phyloP scores from a whole-genome alignment of 1,140 invertebrate species.

The Lasioglossum albipes region DNA sequence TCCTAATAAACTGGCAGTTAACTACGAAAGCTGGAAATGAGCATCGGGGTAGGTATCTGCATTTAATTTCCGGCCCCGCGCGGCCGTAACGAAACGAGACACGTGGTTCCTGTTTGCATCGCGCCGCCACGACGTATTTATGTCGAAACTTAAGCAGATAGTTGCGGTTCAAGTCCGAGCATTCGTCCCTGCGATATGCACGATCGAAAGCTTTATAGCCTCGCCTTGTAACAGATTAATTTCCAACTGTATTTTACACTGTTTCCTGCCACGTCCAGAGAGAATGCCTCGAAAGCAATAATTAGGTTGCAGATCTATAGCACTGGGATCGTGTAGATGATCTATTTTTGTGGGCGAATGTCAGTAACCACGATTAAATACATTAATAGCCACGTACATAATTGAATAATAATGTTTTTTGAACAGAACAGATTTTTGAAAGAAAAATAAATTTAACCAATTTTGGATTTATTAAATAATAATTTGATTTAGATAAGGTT shows the following conservation, averaged over 20 bases:
- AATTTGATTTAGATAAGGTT: too few species aligned
- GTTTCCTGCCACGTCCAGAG: background rate
- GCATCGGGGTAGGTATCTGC: conserved; percentile 51
- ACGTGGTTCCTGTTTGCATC: conserved; percentile 2
- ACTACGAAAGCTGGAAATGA: conserved; percentile 42
- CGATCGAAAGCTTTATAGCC: background rate
- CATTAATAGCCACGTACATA: too few species aligned
- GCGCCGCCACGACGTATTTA: conserved; percentile 32
- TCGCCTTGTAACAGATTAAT: background rate
- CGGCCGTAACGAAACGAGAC: conserved; percentile 37
- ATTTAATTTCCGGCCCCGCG: conserved; percentile 63
- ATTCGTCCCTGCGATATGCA: background rate
- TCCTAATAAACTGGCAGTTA: conserved; percentile 34
- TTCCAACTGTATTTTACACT: background rate
- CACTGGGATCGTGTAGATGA: too few species aligned
- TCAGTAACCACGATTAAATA: too few species aligned
- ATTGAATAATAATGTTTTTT: too few species aligned
- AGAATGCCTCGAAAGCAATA: too few species aligned
- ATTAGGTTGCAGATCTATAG: too few species aligned
- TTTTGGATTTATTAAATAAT: too few species aligned
- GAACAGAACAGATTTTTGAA: too few species aligned
- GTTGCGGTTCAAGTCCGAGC: background rate
- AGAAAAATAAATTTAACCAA: too few species aligned
- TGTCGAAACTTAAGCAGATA: conserved; percentile 38
- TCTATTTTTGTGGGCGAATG: too few species aligned